Base-by-base conservation (phyloP, 2,797 vertebrate genomes). In the Parambassis ranga region DNA sequence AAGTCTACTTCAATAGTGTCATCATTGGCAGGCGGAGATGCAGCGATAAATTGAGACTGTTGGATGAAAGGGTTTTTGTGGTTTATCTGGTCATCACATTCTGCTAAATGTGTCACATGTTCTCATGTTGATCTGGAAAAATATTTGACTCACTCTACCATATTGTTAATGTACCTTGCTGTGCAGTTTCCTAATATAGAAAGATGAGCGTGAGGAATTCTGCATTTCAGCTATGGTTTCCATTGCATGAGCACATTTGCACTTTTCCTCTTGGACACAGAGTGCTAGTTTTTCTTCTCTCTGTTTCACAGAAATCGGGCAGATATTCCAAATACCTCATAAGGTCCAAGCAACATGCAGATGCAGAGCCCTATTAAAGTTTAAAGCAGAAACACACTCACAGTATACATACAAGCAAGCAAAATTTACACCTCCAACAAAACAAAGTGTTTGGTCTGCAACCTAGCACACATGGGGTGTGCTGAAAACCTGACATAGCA, bases 101-200 rank as follows among this genome's bases (percentile, higher is more conserved):
- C 56, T 56, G 79, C 72, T 66, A 43, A 78, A 64, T 8, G 43
- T 67, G 60, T 79, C 71, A 65, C 55, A 62, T 59, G 75, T 51
- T 51, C 47, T 50, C 47, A 47, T 71, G 62, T 67, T 71, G 66
- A 80, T 75, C 71, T 87, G 79, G 81, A 85, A 90, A 87, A 82
- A 60, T 2, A 50, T 65, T 62, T 81, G 78, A 76, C 51, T 81
- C 80, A 59, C 49, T 68, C 60, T 52, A 33, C 64, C 37, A 41
- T 79, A 38, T 61, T 67, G 75, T 83, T 86, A 86, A 70, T 87
- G 84, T 84, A 70, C 79, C 87, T 81, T 87, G 71, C 66, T 56
- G 59, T 79, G 55, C 66, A 49, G 77, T 74, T 76, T 74, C 81
- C 65, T 76, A 81, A 90, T 83, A 89, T 83, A 90, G 83, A 85